Percentiles rank a stretch among this genome's conserved stretches.
Conservation (phyloP, 2,797 vertebrate genomes). For the Hemitrygon akajei region DNA sequence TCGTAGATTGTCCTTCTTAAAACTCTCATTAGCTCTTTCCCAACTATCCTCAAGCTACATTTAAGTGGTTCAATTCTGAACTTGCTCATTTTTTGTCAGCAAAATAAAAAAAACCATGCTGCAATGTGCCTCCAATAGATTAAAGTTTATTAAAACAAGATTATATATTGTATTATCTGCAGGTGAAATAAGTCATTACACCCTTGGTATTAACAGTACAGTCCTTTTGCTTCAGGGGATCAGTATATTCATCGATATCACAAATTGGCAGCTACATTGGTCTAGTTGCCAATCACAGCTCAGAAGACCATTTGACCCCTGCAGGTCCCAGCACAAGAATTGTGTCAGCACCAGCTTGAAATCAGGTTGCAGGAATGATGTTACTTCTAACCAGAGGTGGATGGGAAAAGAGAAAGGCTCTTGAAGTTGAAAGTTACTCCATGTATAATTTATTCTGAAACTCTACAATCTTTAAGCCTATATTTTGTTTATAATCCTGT, state of each 20-base stretch:
- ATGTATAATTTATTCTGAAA: background rate
- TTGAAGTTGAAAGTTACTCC: background rate
- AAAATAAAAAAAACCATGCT: background rate
- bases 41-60: background rate
- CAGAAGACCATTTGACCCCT: background rate
- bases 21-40: background rate
- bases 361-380: background rate
- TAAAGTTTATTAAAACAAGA: background rate
- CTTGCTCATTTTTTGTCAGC: background rate
- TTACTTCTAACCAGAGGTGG: background rate
- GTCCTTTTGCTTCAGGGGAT: background rate
- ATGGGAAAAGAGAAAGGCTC: too few relatives aligned
- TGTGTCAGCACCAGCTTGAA: background rate
- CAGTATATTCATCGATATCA: background rate
- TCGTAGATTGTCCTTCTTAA: background rate
- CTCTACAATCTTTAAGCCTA: background rate
- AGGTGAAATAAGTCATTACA: background rate
- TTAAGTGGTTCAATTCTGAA: background rate
- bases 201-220: background rate
- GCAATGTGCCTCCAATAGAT: background rate
- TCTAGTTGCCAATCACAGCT: background rate
- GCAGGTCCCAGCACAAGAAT: background rate
- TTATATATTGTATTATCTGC: background rate
- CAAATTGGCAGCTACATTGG: background rate
- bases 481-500: background rate